Evolutionary conservation across 2,113 vertebrate genomes (phyloP).

Genomic region (Nansenia antarctica): DNA sequence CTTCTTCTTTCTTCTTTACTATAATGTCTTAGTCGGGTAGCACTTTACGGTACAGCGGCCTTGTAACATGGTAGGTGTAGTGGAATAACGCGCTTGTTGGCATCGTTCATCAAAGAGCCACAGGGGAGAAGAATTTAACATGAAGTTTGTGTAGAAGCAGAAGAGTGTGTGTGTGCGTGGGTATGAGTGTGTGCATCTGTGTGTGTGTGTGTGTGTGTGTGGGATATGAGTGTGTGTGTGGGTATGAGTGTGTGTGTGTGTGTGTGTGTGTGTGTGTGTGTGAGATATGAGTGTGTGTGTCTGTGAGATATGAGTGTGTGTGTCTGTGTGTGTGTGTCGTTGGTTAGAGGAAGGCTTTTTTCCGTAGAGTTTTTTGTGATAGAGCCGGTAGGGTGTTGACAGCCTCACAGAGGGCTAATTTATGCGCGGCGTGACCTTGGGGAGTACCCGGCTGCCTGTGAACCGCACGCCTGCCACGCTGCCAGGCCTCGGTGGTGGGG

Average conservation of each 20-base stretch:
- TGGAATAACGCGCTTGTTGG: slow-evolving; percentile 15
- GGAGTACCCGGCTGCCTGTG: slow-evolving; percentile 71
- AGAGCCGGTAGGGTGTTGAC: slow-evolving; percentile 63
- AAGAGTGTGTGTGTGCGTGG: no score
- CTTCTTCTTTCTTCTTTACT: not conserved
- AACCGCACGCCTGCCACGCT: slow-evolving; percentile 69
- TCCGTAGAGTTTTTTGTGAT: slow-evolving; percentile 1
- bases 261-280: no score
- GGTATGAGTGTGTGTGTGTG: no score
- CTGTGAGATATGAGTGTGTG: no score
- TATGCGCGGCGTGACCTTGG: slow-evolving; percentile 66
- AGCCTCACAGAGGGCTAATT: slow-evolving; percentile 69
- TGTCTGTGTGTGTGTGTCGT: not conserved
- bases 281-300: no score
- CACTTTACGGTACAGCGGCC: not conserved
- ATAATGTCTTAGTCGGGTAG: not conserved
- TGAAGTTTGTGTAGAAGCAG: slow-evolving; percentile 26
- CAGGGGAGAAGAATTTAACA: slow-evolving; percentile 24
- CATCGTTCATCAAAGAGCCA: not conserved
- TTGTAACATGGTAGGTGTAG: slow-evolving; percentile 23
- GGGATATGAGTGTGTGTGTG: no score
- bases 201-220: no score
- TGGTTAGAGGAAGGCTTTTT: not conserved
- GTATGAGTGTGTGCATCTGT: no score
- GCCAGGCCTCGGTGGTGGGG: slow-evolving; percentile 63